Evolutionary conservation across 1,140 invertebrate species (phyloP), one percentile per base, ranked within the genome.

Genomic region (Goniozus legneri): DNA sequence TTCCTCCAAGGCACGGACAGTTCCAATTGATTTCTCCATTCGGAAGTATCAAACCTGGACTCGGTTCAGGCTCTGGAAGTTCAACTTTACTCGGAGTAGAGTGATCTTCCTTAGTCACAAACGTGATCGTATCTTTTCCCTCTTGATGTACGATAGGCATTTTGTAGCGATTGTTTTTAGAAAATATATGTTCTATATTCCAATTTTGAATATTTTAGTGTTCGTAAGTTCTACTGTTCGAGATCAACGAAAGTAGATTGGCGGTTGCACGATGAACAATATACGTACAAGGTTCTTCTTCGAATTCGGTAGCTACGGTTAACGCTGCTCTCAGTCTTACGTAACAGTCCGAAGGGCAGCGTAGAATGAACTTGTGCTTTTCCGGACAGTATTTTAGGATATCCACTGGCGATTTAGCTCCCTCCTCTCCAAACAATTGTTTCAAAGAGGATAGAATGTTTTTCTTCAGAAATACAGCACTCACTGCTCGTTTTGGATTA

Each of bases 1-100:
- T 95, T 12, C 92, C 92, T 19, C 95, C 95, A 14, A 97, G 79
- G 75, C 95, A 98, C 0, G 95, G 95, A 64, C 95, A 98, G 65
- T 88, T 88, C 93, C 94, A 98, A 75, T 98, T 98, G 46, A 98
- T 96, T 36, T 89, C 84, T 4, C 95, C 95, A 77, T 91, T 89
- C 2, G 86, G 79, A 21, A 91, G 75, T 46, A 97, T 85, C 1
- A 96, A 75, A 20, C 95, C 93, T 46, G 85, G 83, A 42, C 82
- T 79, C 6, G 84, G 82, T 53, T 89, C 87, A 10, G 84, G 80
- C 58, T 85, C 82, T 4, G 88, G 85, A 46, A 93, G 73, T 34
- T 75, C 67, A n/a, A 91, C 80, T 44, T 71, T 84, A 58, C 87
- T 87, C 7, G 90, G 88, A 12, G 73, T 66, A 3, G 83, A 70